Base-by-base conservation (phyloP, 2,797 vertebrate species). In the Epinephelus awoara region DNA sequence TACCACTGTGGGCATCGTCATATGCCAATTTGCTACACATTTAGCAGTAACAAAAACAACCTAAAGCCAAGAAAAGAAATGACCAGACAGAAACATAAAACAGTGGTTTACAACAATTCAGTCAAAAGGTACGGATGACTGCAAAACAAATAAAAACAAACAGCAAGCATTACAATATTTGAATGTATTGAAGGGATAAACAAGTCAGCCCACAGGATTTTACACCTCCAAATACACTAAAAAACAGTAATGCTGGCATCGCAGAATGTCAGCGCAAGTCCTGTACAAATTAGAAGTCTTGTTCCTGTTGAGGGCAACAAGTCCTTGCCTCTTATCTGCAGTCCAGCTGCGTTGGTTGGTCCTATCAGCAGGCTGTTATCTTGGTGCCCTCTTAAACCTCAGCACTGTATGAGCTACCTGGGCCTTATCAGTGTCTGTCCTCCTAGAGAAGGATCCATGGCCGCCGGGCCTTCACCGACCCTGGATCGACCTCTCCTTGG, bases 271-370 rank as follows among this genome's bases (percentile, higher is more conserved):
- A 25, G 56, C 12, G 17, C 29, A 64, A 56, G 72, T 64, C 19
- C 56, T 46, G 55, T 69, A 67, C 77, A 88, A 91, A 86, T 83
- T 75, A 82, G 59, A 86, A 87, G 85, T 86, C 73, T 78, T 93
- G 88, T 90, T 87, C 54, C 70, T 85, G 88, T 91, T 38, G 80
- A 92, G 90, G 91, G 88, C 92, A 92, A 92, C 85, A 93, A 93
- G 92, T 93, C 90, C 90, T 94, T 92, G 93, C 84, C 59, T 88
- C 92, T 94, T 95, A 94, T 95, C 94, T 91, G 85, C 72, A 82
- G 85, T 86, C 91, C 89, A 87, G 91, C 92, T 91, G 89, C 91
- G 91, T 88, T 87, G 85, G 77, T 85, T 82, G 86, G 83, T 88
- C 79, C 91, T 93, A 94, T 95, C 89, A 88, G 90, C 89, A 69